Base-by-base conservation (phyloP, 2,113 vertebrate species). In the Syrrhaptes paradoxus region DNA sequence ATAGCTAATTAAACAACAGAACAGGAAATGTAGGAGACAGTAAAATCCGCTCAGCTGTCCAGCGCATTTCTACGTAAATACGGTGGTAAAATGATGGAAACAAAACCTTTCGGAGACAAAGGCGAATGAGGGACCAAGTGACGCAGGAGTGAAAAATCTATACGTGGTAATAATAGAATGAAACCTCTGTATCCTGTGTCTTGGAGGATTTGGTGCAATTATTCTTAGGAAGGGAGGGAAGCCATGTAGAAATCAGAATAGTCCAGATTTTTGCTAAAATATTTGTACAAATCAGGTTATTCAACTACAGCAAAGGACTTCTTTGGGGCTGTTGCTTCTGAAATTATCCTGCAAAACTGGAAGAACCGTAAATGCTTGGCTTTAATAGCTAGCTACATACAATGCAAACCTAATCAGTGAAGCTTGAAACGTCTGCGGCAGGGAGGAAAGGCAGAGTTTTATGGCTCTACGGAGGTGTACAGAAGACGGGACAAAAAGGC, bases 311-410 rank as follows among this genome's bases (percentile, higher is more conserved):
- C 71, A 67, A 90, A 90, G 45, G 41, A 17, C 68, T 89, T 90
- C 57, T 89, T 62, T 59, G 83, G 77, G 77, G 89, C 93, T 78
- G 61, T 48, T 74, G 65, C 89, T 95, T 76, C 84, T 90, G 92
- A 93, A 97, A 95, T 95, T 83, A 96, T 96, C 92, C 87, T 96
- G 96, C 92, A 96, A 52, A 96, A 97, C 95, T 96, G 95, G 95
- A 96, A 94, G 95, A 85, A 93, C 94, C 59, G 7, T 96, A 85
- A 91, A 54, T 77, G 90, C 94, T 93, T 91, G 93, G 82, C 94
- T 90, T 95, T 95, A 96, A 91, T 91, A 93, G 89, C 87, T 74
- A 48, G 90, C 91, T 93, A 8, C 59, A 51, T 71, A 96, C 96
- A 97, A 94, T 97, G 92, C 90, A 96, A 89, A 87, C 68, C 79